Conservation (phyloP, 2,888 invertebrate genomes). For the Romanomermis culicivorax region DNA sequence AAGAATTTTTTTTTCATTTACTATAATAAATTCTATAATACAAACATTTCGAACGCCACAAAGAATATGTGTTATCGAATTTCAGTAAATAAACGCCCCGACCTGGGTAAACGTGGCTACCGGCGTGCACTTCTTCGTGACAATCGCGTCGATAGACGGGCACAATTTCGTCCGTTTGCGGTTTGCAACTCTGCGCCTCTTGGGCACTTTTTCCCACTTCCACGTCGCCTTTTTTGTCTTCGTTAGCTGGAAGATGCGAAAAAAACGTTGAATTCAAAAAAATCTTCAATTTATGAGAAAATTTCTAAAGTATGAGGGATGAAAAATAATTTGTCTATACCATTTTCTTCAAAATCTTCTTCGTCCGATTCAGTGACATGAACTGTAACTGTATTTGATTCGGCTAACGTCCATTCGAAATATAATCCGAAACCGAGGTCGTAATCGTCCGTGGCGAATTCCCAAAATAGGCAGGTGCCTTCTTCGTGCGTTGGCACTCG, state of each 20-base stretch:
- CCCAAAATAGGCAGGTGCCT: constrained; percentile 86
- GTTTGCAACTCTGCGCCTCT: constrained; percentile 28
- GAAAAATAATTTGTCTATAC: no score
- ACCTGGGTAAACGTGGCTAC: constrained; percentile 85
- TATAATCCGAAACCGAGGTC: constrained; percentile 86
- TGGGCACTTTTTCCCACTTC: constrained; percentile 36
- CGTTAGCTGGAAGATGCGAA: neutral
- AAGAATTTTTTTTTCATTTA: constrained; percentile 20
- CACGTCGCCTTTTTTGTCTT: constrained; percentile 37
- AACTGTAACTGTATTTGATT: constrained; percentile 60
- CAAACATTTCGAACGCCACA: constrained; percentile 95
- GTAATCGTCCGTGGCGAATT: constrained; percentile 92
- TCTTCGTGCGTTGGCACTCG: constrained; percentile 86
- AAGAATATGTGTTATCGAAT: constrained; percentile 95
- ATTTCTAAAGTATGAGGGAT: neutral
- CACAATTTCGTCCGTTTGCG: constrained; percentile 59
- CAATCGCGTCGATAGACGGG: constrained; percentile 88
- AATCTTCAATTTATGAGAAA: neutral
- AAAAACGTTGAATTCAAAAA: neutral
- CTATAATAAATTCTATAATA: constrained; percentile 95
- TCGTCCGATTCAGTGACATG: constrained; percentile 88
- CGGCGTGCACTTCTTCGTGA: constrained; percentile 89
- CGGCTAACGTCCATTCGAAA: constrained; percentile 68
- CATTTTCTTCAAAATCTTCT: constrained; percentile 38
- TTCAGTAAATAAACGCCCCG: constrained; percentile 90